Conservation (phyloP, 2,797 vertebrate species). For the Poliocrania exsul region DNA sequence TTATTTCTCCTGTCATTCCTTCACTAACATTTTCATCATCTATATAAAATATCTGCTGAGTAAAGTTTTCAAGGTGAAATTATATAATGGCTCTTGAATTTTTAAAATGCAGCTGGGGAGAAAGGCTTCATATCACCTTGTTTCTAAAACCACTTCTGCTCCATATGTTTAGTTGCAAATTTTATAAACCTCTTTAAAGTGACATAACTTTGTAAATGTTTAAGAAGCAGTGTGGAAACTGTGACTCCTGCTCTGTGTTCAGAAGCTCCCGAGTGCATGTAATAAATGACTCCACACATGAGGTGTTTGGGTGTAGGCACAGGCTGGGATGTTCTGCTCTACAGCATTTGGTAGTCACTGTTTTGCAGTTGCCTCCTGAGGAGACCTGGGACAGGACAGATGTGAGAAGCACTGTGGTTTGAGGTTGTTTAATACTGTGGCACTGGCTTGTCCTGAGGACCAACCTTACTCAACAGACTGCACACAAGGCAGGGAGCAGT, state of each 20-base stretch:
- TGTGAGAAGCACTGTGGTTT: background rate
- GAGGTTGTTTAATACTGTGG: background rate
- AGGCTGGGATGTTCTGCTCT: background rate
- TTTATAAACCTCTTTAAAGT: slow-evolving; percentile 1
- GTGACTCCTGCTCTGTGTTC: fast-evolving
- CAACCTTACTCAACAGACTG: background rate
- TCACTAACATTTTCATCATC: background rate
- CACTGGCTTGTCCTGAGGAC: background rate
- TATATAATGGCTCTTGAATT: background rate
- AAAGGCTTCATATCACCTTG: background rate
- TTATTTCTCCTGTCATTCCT: background rate
- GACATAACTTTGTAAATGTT: background rate
- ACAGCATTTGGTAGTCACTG: background rate
- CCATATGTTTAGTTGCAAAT: background rate
- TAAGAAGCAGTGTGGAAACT: background rate
- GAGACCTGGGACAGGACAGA: background rate
- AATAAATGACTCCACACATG: background rate
- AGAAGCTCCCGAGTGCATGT: background rate
- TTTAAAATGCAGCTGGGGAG: background rate
- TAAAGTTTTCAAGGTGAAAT: slow-evolving; percentile 33
- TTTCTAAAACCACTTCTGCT: background rate
- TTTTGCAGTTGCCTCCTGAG: background rate
- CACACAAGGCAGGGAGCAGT: fast-evolving
- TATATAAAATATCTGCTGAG: background rate
- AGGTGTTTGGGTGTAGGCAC: background rate